Evolutionary conservation across 2,797 vertebrate genomes (phyloP).

Genomic region (Falco columbarius): DNA sequence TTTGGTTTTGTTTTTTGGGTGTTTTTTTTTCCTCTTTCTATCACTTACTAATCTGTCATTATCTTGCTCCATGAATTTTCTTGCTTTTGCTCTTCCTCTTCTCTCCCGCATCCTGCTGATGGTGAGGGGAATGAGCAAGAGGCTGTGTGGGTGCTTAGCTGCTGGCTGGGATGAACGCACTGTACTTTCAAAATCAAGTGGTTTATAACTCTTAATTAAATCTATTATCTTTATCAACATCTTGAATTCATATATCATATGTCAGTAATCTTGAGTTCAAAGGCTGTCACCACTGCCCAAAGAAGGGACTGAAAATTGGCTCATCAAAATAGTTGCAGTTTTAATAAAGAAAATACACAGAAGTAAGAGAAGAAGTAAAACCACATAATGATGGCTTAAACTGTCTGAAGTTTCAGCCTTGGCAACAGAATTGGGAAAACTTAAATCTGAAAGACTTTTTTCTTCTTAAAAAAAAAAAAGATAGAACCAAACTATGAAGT

Average conservation of each 20-base stretch:
- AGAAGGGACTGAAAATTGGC: neutral
- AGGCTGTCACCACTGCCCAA: neutral
- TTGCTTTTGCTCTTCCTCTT: neutral
- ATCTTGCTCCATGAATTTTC: neutral
- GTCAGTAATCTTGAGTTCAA: neutral
- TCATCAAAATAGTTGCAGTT: neutral
- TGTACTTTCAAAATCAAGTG: neutral
- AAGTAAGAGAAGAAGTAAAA: neutral
- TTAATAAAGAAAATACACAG: neutral
- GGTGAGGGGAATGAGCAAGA: neutral
- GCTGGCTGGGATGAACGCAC: neutral
- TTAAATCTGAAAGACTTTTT: neutral
- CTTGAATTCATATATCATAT: no score
- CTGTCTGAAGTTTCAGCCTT: neutral
- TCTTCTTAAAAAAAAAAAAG: neutral
- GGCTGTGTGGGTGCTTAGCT: neutral
- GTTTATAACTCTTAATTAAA: neutral
- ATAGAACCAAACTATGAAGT: neutral
- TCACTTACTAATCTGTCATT: neutral
- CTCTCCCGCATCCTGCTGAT: neutral
- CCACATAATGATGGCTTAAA: neutral
- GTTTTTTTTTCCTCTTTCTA: neutral
- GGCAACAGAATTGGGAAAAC: neutral
- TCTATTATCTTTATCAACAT: neutral
- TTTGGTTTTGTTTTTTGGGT: fast-evolving